Percentiles rank a stretch among this genome's conserved stretches.
These are phyloP conservation scores for Lysandra bellargus DNA, from an alignment of 2,888 invertebrate genomes.

Conservation along the genomic window DNA sequence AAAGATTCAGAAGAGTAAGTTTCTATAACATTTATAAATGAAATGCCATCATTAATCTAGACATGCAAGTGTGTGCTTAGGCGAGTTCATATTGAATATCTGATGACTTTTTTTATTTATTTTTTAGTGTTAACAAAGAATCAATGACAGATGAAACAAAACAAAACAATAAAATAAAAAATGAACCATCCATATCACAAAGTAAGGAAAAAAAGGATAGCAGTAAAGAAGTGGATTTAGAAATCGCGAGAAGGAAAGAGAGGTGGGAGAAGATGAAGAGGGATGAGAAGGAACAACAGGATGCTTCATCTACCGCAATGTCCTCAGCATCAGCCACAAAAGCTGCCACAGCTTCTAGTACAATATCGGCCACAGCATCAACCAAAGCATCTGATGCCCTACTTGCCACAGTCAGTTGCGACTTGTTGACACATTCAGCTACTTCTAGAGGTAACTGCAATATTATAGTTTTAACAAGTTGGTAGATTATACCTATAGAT, in stretches of 20 bases:
- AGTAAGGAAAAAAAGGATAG: not conserved
- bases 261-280: conserved; percentile 16
- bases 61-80: not conserved
- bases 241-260: conserved; percentile 26
- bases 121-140: conserved; percentile 1
- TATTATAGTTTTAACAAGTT: too few relatives aligned
- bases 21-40: not conserved
- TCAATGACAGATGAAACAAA: not conserved
- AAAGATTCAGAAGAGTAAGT: conserved; percentile 36
- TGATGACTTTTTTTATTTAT: not conserved
- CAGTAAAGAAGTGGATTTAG: conserved; percentile 18
- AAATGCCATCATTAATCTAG: not conserved
- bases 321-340: not conserved
- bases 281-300: conserved; percentile 1
- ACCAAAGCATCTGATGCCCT: not conserved
- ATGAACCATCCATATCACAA: conserved; percentile 13
- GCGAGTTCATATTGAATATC: not conserved
- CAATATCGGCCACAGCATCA: too few relatives aligned
- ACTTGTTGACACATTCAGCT: not conserved
- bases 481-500: too few relatives aligned
- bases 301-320: not conserved
- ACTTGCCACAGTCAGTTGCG: not conserved
- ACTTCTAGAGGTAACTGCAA: not conserved
- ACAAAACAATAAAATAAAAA: not conserved
- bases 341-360: not conserved